Base-by-base conservation (phyloP, 2,113 vertebrate species). In the Aspidoscelis tigris region DNA sequence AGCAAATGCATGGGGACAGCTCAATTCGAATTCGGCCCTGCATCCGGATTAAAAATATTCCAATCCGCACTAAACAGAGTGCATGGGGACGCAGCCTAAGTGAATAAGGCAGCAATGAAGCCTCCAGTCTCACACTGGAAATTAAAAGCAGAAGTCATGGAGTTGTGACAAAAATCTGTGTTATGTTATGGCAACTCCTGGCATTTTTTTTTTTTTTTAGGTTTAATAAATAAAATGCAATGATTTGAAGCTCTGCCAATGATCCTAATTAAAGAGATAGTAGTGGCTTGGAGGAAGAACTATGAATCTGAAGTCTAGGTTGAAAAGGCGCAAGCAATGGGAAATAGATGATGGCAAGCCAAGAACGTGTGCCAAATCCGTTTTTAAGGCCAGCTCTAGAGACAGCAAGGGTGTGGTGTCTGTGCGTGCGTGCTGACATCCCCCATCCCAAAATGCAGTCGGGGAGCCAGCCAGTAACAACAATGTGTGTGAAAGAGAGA, bases 111-210 rank as follows among this genome's bases (percentile, higher is more conserved):
- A 78, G 65, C 70, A 8, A 93, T 88, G 78, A n/a, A 95, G 94
- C 89, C 94, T 94, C 92, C 94, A 89, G 95, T 94, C 94, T 93
- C 84, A 81, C 84, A 81, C 89, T 93, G 91, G 94, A 97, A 98
- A 98, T 96, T 95, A 92, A 96, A 97, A 97, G 96, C 97, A 98
- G 97, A 97, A 97, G 96, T 94, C 3, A 82, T 93, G 96, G 96
- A 97, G 95, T 93, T 58, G 94, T 96, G 95, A 97, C 97, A 97
- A 96, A 97, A 98, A 97, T 98, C 97, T 97, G 97, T 97, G 95
- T 97, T 96, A 96, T 93, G 96, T 98, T 98, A 97, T 94, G 91
- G 92, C 94, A 94, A 96, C 95, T 87, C 89, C 89, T 86, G 85
- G 82, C 86, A 77, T 89, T 85, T 92, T 94, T 94, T 95, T 89